Evolutionary conservation across 2,888 invertebrate genomes (phyloP), one percentile per base, ranked within the genome.

Genomic region (Sabellastarte sp.): DNA sequence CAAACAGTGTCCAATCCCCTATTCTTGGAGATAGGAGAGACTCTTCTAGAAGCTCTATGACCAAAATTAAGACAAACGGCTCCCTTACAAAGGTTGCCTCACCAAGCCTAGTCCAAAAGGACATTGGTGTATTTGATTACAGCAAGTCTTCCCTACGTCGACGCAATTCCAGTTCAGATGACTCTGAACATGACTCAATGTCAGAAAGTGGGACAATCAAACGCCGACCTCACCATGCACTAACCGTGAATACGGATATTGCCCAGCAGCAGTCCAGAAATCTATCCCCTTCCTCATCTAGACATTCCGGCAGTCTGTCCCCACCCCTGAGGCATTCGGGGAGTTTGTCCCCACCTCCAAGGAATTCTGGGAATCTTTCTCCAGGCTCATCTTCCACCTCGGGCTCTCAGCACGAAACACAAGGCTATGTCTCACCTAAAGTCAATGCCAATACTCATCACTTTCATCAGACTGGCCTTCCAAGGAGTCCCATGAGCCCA

Each of bases 21-120:
- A 26, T 5, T 5, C 24, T 15, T 5, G 31, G 4, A 15, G 32
- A 52, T 20, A 73, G 60, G 66, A 70, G 1, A 71, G 76, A 64
- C 53, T 59, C 55, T 10, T 24, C 24, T 50, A 69, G 76, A 32
- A 72, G 74, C 64, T 78, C 77, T 3, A 75, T 78, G 72, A 77
- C 74, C n/a, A 80, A 80, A 72, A 81, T 81, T 57, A 81, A 81
- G 74, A 81, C 81, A 1, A 81, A 81, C 63, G 81, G 81, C 1
- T 81, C 81, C 0, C 69, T 81, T 3, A 80, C 76, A 2, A 74
- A 76, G 73, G 63, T 79, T 5, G 73, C 77, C 0, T 81, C 81
- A 1, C 80, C 81, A 4, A 76, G 66, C 33, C 75, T 73, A 61
- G 66, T 76, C 10, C 76, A 77, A 51, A 79, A 79, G 64, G 80